phyloP scores from a whole-genome alignment of 2,113 vertebrate genomes.

The Balaenoptera acutorostrata region DNA sequence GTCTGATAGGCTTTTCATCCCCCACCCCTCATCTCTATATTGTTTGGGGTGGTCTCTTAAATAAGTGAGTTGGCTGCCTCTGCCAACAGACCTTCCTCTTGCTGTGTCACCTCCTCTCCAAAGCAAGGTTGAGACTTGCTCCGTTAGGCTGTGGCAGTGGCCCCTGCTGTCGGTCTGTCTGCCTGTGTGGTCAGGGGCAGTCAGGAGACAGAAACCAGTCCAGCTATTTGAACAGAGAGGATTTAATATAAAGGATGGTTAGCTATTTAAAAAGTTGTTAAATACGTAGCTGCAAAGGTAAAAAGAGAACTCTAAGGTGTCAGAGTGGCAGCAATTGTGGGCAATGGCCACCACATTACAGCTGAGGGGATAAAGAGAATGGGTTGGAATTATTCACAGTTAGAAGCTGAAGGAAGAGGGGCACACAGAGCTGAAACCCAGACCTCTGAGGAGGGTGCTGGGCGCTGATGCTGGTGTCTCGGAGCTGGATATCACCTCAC shows the following conservation, averaged over 20 bases:
- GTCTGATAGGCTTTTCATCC: not conserved
- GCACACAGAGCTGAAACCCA: not conserved
- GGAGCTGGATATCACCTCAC: not conserved
- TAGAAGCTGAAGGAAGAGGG: not conserved
- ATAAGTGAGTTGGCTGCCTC: not conserved
- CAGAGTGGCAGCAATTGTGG: not conserved
- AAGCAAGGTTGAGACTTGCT: not conserved
- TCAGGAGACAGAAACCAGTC: not conserved
- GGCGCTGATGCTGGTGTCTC: not conserved
- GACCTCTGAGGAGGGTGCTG: not conserved
- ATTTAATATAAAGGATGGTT: not conserved
- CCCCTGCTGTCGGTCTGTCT: not conserved
- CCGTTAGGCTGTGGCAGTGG: not conserved
- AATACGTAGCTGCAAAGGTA: not conserved
- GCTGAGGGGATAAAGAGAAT: not conserved
- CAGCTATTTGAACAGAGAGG: not conserved
- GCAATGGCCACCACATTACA: not conserved
- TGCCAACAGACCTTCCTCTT: not conserved
- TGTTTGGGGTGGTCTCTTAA: not conserved
- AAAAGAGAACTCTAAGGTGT: not conserved
- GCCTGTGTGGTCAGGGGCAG: not conserved
- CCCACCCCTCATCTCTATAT: accelerated
- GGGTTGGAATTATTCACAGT: not conserved
- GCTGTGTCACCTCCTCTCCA: not conserved
- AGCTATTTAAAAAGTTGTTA: not conserved